Evolutionary conservation across 2,113 vertebrate species (phyloP).

Genomic region (Rattus norvegicus): DNA sequence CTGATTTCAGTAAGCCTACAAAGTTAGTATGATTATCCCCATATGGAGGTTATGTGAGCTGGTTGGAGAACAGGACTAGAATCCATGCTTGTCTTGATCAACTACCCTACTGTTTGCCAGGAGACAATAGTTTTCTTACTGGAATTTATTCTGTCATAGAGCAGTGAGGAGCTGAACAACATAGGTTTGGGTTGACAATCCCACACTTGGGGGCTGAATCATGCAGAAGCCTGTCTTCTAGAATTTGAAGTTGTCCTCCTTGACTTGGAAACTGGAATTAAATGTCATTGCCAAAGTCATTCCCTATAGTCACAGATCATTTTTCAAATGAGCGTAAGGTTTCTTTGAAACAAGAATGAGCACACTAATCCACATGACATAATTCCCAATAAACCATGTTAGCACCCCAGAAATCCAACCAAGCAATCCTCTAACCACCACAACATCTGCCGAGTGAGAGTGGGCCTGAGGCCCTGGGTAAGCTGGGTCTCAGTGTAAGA

Average conservation of each 20-base stretch:
- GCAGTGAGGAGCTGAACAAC: not conserved
- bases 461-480: not conserved
- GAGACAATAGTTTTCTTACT: not conserved
- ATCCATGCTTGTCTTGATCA: conserved; percentile 2
- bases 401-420: conserved; percentile 51
- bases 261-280: conserved; percentile 56
- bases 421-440: conserved; percentile 54
- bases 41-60: not conserved
- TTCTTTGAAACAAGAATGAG: conserved; percentile 60
- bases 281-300: conserved; percentile 63
- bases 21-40: not conserved
- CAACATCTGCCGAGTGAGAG: conserved; percentile 53
- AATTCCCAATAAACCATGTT: conserved; percentile 60
- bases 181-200: not conserved
- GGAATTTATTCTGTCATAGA: not conserved
- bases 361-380: conserved; percentile 56
- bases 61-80: not conserved
- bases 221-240: conserved; percentile 40
- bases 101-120: not conserved
- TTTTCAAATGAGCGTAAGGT: conserved; percentile 63
- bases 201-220: not conserved
- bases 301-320: conserved; percentile 52
- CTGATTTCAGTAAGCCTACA: not conserved
- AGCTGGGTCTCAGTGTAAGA: not conserved
- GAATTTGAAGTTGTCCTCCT: conserved; percentile 53